Evolutionary conservation across 2,888 invertebrate genomes (phyloP).

Genomic region (Rhagonycha lutea): DNA sequence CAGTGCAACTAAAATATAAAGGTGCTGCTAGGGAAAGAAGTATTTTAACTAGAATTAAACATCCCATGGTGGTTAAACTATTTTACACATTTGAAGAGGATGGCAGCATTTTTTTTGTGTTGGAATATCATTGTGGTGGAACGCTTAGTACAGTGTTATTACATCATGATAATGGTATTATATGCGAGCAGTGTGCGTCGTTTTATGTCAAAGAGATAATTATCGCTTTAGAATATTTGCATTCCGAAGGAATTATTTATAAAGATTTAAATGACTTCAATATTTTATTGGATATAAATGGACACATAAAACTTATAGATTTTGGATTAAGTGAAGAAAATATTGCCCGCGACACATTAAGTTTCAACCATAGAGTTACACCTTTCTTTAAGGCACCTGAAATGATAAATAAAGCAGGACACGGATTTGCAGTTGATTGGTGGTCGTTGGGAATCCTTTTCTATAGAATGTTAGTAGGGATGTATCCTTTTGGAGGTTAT

Average conservation of each 20-base stretch:
- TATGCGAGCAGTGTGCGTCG: slow-evolving; percentile 91
- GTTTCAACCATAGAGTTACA: slow-evolving; percentile 96
- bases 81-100: not conserved
- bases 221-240: slow-evolving; percentile 88
- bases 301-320: slow-evolving; percentile 99
- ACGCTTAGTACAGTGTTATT: not conserved
- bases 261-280: slow-evolving; percentile 98
- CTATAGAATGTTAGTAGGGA: slow-evolving; percentile 90
- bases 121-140: not conserved
- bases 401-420: slow-evolving; percentile 95
- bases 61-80: not conserved
- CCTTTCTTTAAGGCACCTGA: slow-evolving; percentile 96
- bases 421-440: slow-evolving; percentile 93
- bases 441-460: slow-evolving; percentile 99
- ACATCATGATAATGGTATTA: slow-evolving; percentile 52
- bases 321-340: slow-evolving; percentile 99
- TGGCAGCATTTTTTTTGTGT: not conserved
- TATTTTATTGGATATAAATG: slow-evolving; percentile 94
- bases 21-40: not conserved
- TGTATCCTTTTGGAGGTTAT: not conserved
- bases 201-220: slow-evolving; percentile 99
- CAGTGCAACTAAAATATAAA: not conserved
- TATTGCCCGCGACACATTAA: slow-evolving; percentile 93
- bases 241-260: slow-evolving; percentile 89
- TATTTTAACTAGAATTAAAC: not conserved